Evolutionary conservation across 2,113 vertebrate species (phyloP), one percentile per base, ranked within the genome.

Genomic region (Camarhynchus parvulus): DNA sequence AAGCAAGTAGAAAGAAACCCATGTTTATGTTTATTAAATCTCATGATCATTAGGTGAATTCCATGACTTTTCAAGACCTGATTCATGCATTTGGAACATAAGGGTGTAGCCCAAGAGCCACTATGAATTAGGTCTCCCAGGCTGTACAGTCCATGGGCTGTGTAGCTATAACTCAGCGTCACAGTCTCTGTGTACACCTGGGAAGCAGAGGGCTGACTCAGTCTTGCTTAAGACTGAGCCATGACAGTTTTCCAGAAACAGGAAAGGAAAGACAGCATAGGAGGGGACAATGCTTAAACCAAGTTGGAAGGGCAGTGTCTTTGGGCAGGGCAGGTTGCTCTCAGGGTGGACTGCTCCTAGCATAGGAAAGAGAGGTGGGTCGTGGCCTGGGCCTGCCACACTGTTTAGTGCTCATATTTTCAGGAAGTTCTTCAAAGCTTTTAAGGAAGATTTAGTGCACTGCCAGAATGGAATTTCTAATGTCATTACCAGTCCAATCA

Each of bases 401-500:
- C 3, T 1, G 24, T 62, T 87, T 46, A 87, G 47, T 1, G 2
- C 58, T 92, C 11, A 5, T 64, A 61, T 88, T 90, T 93, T 93
- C 79, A 94, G 62, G n/a, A 83, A 88, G 62, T 11, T 61, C 67
- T 85, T 87, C 79, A 88, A 73, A 85, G 66, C 66, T 92, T 88
- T 88, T 83, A 68, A 69, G 70, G 30, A 80, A 68, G 47, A 73
- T 80, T 69, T 80, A 80, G 53, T 28, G 30, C 31, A 37, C 58
- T 20, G 41, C 16, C 67, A 83, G 70, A 80, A 92, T 53, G 59
- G 58, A 80, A 9, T 76, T 85, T 75, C 47, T 90, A 72, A 75
- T 63, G 52, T 46, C 31, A 44, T 84, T 53, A 70, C 25, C 68
- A 46, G 30, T 67, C 73, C 63, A 16, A n/a, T 73, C 53, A 56